Percentiles rank a stretch among this genome's conserved stretches.
phyloP scores from a whole-genome alignment of 2,113 vertebrate species.

The Phainopepla nitens region DNA sequence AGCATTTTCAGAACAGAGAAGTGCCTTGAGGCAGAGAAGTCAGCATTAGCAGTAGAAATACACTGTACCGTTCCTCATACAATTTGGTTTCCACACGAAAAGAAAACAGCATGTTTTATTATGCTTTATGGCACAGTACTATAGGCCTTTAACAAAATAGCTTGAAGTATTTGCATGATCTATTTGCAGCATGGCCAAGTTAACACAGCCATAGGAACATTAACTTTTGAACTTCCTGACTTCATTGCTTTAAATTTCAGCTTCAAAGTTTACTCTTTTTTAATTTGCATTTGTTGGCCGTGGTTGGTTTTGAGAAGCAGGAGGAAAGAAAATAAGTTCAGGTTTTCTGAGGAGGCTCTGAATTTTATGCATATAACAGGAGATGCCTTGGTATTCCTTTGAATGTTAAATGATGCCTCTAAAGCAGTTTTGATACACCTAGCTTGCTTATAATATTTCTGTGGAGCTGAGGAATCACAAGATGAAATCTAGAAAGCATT shows the following conservation, averaged over 20 bases:
- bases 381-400: neutral
- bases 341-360: neutral
- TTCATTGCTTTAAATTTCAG: conserved; percentile 49
- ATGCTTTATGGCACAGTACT: neutral
- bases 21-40: neutral
- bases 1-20: neutral
- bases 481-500: neutral
- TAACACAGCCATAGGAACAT: conserved; percentile 45
- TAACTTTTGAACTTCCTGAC: conserved; percentile 69
- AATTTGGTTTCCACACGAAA: conserved; percentile 14
- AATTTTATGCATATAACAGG: neutral
- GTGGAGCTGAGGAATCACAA: neutral
- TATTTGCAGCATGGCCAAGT: conserved; percentile 59
- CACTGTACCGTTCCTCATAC: neutral
- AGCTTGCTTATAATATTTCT: neutral
- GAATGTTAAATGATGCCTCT: neutral
- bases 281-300: conserved; percentile 45
- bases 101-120: conserved; percentile 28
- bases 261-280: conserved; percentile 43
- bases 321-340: conserved; percentile 26
- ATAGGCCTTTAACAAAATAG: conserved; percentile 42
- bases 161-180: conserved; percentile 43
- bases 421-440: neutral
- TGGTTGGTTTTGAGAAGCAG: conserved; percentile 24
- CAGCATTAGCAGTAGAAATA: neutral